Evolutionary conservation across 2,797 vertebrate species (phyloP), one percentile per base, ranked within the genome.

Genomic region (Peromyscus eremicus): DNA sequence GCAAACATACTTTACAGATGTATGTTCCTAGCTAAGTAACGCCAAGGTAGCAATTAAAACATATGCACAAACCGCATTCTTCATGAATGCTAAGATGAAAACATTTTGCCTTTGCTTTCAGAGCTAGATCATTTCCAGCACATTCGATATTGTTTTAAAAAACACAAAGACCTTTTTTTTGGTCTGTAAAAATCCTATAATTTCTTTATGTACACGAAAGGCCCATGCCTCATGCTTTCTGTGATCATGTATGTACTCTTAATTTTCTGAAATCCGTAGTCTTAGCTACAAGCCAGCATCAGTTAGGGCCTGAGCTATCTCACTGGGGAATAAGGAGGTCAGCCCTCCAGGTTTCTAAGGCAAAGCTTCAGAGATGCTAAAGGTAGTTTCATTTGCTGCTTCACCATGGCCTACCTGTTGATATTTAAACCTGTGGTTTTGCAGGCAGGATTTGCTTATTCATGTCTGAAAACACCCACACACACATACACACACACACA

Each of bases 81-180:
- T 84, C 66, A 88, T 94, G 81, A 76, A 85, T 94, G 95, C 96
- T 95, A 91, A 94, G 97, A 96, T 96, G 40, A 77, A 95, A 95
- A 57, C 84, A 89, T 80, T 93, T 91, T 83, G 27, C n/a, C 46
- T 29, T 29, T 87, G 25, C 32, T 87, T 91, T 88, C 25, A 32
- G 66, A 34, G 49, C n/a, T 96, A 77, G 32, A 92, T 77, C 49
- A 76, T 12, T 96, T 97, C 77, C 37, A 73, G 88, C 25, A 85
- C 62, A 79, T 87, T 95, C 57, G 12, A 37, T 68, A 68, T 8
- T 89, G 4, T 82, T 92, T 94, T 94, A 94, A 62, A 88, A 79
- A 91, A 29, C 46, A 81, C 2, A 17, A 89, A 23, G 9, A 2
- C 34, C 6, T 21, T 60, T 66, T 87, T 83, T 91, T n/a, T 10